Base-by-base conservation (phyloP, 2,888 invertebrate species). In the Seladonia tumulorum region DNA sequence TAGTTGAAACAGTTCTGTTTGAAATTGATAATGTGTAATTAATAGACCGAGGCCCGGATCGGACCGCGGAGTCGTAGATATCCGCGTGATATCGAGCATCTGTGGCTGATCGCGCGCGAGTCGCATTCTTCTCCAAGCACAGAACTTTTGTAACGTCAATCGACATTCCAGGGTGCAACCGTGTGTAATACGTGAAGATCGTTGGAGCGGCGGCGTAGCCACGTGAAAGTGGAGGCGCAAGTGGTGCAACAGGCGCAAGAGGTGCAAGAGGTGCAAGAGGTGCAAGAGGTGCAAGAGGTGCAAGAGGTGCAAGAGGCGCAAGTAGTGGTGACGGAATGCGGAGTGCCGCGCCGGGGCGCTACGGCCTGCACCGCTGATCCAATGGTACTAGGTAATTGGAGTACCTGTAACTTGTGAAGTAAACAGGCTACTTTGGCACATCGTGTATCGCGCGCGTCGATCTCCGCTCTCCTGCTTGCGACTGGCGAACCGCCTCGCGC, bases 181-280 rank as follows among this genome's bases (percentile, higher is more conserved):
- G 79, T 84, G 80, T 82, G 82, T 89, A 83, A 90, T 84, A 87
- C 87, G 85, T 88, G 89, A 88, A 91, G 88, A 90, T 89, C 86
- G 79, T 63, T 63, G 77, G 79, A 39, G 42, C 42, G 42, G 42
- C n/a, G 80, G 79, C 79, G 81, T 60, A 80, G 82, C 82, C 84
- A 90, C 85, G 92, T 90, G 92, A 92, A 91, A 92, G 89, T 88
- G 86, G 74, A 29, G 63, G 29, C 63, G 35, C 63, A 29, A 63
- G 63, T 63, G 63, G 63, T 63, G 63, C 63, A 63, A 63, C 16
- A 29, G 63, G 29, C 57, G 57, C 57, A 57, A 57, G 74, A n/a
- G 53, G n/a, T n/a, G 53, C 53, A 53, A 53, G 60, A 25, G 60
- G 60, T 60, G 29, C 60, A 60, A 60, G 63, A 29, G 63, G 63